Evolutionary conservation across 2,113 vertebrate genomes (phyloP), one percentile per base, ranked within the genome.

Genomic region (Gobiocypris rarus): DNA sequence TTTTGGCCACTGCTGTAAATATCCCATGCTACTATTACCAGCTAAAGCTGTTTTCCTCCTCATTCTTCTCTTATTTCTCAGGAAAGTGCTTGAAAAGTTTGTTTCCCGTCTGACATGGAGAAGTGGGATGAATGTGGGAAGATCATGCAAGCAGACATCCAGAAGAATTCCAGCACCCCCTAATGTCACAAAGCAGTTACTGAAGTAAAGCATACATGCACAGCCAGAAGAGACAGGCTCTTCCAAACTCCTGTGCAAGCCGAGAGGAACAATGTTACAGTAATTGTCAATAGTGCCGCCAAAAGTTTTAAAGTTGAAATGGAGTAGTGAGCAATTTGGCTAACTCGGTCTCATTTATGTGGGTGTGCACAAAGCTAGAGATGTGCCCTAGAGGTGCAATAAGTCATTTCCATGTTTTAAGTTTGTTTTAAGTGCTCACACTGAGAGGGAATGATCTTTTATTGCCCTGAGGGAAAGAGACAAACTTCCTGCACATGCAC

Each of bases 111-210:
- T 38, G 56, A 61, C 31, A 28, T 15, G 13, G 38, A 84, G 41
- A 19, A 75, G 56, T 31, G 71, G 45, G 45, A 28, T 75, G 4
- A 3, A 48, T 75, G n/a, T 31, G 28, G 24, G 28, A 69, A 14
- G 22, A 22, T 5, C 65, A 80, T 85, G 78, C 71, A 3, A 90
- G 41, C 26, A 54, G n/a, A 13, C 87, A 87, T 86, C 90, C 91
- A 84, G 77, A 90, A 95, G 93, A 90, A 91, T 93, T 93, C 88
- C 93, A 95, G 94, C 94, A 90, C 94, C 94, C 91, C 93, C 94
- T 94, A 94, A 92, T 91, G 94, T 88, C 91, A 83, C 50, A 48
- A 54, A 9, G 31, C 24, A 43, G 93, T 86, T 88, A 94, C 65
- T 94, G 93, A 88, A 85, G 71, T n/a, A 70, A n/a, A 61, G 74